Evolutionary conservation across 2,888 invertebrate genomes (phyloP).

Genomic region (Diadromus collaris): DNA sequence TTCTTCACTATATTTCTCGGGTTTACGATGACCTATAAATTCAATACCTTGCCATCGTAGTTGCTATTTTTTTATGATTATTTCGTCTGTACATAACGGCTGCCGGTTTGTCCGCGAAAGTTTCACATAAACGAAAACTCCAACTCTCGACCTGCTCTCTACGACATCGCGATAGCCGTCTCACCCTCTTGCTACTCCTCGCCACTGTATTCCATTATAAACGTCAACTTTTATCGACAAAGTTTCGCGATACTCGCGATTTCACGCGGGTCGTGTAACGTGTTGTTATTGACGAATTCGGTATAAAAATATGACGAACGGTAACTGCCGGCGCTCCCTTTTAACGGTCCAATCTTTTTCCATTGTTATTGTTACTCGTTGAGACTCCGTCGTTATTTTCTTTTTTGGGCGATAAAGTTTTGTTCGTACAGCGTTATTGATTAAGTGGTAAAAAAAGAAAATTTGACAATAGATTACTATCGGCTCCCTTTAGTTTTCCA

Average conservation of each 20-base stretch:
- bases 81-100: conserved; percentile 8
- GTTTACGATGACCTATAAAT: conserved; percentile 31
- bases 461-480: neutral
- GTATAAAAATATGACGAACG: conserved; percentile 7
- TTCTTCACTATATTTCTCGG: conserved; percentile 5
- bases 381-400: neutral
- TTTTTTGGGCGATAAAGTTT: neutral
- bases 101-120: neutral
- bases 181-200: neutral
- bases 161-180: conserved; percentile 14
- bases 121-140: conserved; percentile 20
- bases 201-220: neutral
- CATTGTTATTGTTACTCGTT: neutral
- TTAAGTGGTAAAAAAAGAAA: neutral
- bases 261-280: neutral
- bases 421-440: neutral
- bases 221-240: conserved; percentile 28
- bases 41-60: neutral
- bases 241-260: conserved; percentile 19
- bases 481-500: neutral
- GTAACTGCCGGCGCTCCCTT: neutral
- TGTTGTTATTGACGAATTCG: conserved; percentile 4
- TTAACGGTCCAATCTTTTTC: neutral
- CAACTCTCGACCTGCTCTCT: neutral
- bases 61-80: conserved; percentile 12